A percentile compares a stretch with the other conserved stretches of the same genome.
These are phyloP conservation scores for Mus musculus DNA, from an alignment of 2,113 vertebrate genomes.

Conservation along the genomic window GRCm39 chr7:66880501-66881000, in stretches of 20 bases:
- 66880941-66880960: conserved; percentile 98
- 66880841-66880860: rapidly evolving
- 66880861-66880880: not conserved
- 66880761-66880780: not conserved
- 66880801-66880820: not conserved
- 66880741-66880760: not conserved
- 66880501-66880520: not conserved
- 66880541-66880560: not conserved
- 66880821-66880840: not conserved
- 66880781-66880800: not conserved
- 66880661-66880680: not conserved
- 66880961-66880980: conserved; percentile 99
- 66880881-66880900: conserved; percentile 84
- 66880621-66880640: not conserved
- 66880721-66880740: not conserved
- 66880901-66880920: conserved; percentile 94
- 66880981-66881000: conserved; percentile 98
- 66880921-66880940: conserved; percentile 99
- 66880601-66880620: not conserved
- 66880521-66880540: not conserved
- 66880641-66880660: not conserved
- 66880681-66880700: rapidly evolving
- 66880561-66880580: not conserved
- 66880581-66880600: not conserved
- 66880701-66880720: not conserved